Evolutionary conservation across 1,140 invertebrate genomes (phyloP).

Genomic region (Tribolium castaneum): DNA sequence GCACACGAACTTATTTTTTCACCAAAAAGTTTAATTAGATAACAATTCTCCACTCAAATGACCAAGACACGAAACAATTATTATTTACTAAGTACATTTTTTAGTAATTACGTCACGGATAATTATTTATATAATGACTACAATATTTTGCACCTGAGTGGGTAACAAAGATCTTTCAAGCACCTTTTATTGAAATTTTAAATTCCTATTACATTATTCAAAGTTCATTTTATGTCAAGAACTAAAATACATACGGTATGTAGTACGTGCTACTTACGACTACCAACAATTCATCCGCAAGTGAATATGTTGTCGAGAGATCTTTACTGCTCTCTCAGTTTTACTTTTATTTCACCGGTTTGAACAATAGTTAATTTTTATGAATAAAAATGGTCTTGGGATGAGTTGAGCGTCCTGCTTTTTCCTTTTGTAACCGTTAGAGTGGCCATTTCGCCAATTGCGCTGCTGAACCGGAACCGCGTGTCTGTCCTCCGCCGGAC

Average conservation of each 20-base stretch:
- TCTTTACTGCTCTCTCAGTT: no score
- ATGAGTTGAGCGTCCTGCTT: no score
- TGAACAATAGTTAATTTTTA: no score
- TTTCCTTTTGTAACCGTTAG: no score
- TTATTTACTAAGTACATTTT: background rate
- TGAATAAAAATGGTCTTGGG: no score
- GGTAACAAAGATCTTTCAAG: background rate
- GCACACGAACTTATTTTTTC: background rate
- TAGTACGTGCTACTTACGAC: background rate
- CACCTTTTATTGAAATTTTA: background rate
- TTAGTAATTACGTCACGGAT: background rate
- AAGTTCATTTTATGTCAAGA: background rate
- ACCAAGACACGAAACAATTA: background rate
- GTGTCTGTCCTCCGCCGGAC: background rate
- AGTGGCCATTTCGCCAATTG: background rate
- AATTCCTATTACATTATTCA: background rate
- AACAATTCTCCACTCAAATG: background rate
- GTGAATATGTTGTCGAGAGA: no score
- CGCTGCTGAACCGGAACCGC: background rate
- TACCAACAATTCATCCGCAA: background rate
- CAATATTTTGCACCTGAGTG: background rate
- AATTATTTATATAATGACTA: background rate
- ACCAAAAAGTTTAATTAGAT: slow-evolving; percentile 7
- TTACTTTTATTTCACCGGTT: no score
- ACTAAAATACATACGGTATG: background rate